Percentiles rank a stretch among this genome's conserved stretches.
Evolutionary conservation across 2,888 invertebrate species (phyloP).

Genomic region (Drosophila nigritarsus): DNA sequence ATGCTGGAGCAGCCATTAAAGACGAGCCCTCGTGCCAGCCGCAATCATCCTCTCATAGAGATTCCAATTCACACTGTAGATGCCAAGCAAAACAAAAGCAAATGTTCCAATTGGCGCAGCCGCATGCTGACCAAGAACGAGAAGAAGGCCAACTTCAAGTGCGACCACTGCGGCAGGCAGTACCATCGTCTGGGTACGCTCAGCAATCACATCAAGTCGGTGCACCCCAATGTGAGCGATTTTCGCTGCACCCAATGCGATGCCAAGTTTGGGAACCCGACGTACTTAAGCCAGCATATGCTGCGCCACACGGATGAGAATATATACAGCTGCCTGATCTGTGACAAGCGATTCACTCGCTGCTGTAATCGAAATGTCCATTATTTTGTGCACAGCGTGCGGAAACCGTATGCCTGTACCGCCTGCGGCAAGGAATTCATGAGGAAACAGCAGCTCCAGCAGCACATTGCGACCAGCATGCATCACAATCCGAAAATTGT

Average conservation of each 20-base stretch:
- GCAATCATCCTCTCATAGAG: too few relatives aligned
- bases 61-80: too few relatives aligned
- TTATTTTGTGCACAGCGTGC: conserved; percentile 93
- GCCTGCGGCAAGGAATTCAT: conserved; percentile 93
- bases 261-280: conserved; percentile 93
- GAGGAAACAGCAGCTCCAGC: conserved; percentile 91
- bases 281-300: conserved; percentile 91
- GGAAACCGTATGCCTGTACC: conserved; percentile 94
- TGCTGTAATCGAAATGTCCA: conserved; percentile 94
- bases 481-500: conserved; percentile 93
- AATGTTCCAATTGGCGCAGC: conserved; percentile 91
- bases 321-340: conserved; percentile 91
- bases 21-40: too few relatives aligned
- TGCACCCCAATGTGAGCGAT: conserved; percentile 92
- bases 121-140: conserved; percentile 92
- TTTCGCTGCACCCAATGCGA: conserved; percentile 90
- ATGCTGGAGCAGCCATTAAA: too few relatives aligned
- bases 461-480: conserved; percentile 87
- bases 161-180: conserved; percentile 89
- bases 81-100: too few relatives aligned
- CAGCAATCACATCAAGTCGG: conserved; percentile 93
- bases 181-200: conserved; percentile 89
- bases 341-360: conserved; percentile 93
- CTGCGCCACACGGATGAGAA: conserved; percentile 92
- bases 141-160: conserved; percentile 89